A percentile compares a stretch with the other conserved stretches of the same genome.
These are phyloP conservation scores for Calliphora vomitoria DNA, from an alignment of 2,888 invertebrate species.

Conservation along the genomic window DNA sequence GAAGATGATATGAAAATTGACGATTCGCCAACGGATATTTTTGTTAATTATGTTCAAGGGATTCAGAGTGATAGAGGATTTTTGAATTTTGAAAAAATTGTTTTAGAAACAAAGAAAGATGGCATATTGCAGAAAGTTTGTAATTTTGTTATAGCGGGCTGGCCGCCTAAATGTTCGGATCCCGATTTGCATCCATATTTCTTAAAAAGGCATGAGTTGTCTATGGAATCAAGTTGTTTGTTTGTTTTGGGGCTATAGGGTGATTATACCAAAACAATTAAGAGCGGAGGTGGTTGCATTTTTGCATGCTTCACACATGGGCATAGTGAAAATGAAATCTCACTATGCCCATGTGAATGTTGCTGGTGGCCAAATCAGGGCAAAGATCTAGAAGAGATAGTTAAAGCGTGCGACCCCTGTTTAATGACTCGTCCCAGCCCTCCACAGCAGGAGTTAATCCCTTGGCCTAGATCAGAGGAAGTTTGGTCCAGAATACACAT, in stretches of 20 bases:
- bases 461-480: conserved; percentile 48
- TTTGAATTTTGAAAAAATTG: conserved; percentile 30
- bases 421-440: conserved; percentile 29
- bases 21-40: neutral
- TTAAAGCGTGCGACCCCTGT: conserved; percentile 67
- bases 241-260: conserved; percentile 62
- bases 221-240: conserved; percentile 50
- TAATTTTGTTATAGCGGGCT: conserved; percentile 8
- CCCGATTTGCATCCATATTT: conserved; percentile 56
- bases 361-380: conserved; percentile 76
- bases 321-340: conserved; percentile 67
- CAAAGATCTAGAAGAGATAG: conserved; percentile 74
- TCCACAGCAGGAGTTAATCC: conserved; percentile 36
- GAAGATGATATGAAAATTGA: neutral
- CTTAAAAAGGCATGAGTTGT: conserved; percentile 52
- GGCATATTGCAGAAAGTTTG: conserved; percentile 15
- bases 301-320: conserved; percentile 67
- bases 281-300: conserved; percentile 71
- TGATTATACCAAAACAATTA: conserved; percentile 59
- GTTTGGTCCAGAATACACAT: conserved; percentile 52
- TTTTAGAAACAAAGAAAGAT: conserved; percentile 16
- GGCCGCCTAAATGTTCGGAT: conserved; percentile 45
- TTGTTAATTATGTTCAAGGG: conserved; percentile 8
- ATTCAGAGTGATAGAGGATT: neutral
- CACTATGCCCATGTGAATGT: conserved; percentile 71